A percentile compares a stretch with the other conserved stretches of the same genome.
Evolutionary conservation across 2,113 vertebrate species (phyloP).

Genomic region (Etheostoma cragini): DNA sequence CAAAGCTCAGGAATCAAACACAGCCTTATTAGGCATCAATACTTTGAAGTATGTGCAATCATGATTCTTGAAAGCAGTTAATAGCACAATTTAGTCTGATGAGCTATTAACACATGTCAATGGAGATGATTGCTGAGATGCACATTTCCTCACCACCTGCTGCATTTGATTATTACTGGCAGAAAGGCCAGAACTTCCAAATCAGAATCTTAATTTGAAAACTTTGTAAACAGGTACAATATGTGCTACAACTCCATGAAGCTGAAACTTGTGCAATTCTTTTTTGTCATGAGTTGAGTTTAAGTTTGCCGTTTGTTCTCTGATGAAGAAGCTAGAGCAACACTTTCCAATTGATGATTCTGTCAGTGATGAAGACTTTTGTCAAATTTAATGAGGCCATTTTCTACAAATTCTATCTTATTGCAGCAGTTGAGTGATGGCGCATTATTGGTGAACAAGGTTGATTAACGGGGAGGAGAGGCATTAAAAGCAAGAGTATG

Average conservation of each 20-base stretch:
- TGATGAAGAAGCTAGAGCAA: conserved; percentile 37
- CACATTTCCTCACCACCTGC: conserved; percentile 84
- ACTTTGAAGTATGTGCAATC: conserved; percentile 75
- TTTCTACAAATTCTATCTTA: conserved; percentile 66
- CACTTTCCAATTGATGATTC: conserved; percentile 50
- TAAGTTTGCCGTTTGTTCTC: conserved; percentile 38
- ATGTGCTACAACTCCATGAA: conserved; percentile 12
- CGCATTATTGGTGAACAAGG: conserved; percentile 60
- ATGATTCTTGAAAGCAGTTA: conserved; percentile 80
- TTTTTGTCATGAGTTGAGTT: conserved; percentile 28
- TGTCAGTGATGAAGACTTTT: conserved; percentile 57
- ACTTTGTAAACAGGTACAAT: conserved; percentile 66
- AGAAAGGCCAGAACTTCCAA: conserved; percentile 71
- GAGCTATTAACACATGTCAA: conserved; percentile 85
- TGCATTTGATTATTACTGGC: conserved; percentile 76
- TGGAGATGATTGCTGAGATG: conserved; percentile 84
- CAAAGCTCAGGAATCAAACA: conserved; percentile 55
- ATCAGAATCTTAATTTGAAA: conserved; percentile 57
- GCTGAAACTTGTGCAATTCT: conserved; percentile 22
- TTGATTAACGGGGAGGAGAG: conserved; percentile 70
- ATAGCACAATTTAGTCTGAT: conserved; percentile 86
- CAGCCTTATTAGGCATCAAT: conserved; percentile 59
- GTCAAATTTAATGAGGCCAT: conserved; percentile 71
- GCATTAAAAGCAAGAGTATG: conserved; percentile 57
- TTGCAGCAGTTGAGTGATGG: conserved; percentile 59